These are phyloP conservation scores for Arvicanthis niloticus DNA, from an alignment of 2,113 vertebrate species.

Conservation along the genomic window DNA sequence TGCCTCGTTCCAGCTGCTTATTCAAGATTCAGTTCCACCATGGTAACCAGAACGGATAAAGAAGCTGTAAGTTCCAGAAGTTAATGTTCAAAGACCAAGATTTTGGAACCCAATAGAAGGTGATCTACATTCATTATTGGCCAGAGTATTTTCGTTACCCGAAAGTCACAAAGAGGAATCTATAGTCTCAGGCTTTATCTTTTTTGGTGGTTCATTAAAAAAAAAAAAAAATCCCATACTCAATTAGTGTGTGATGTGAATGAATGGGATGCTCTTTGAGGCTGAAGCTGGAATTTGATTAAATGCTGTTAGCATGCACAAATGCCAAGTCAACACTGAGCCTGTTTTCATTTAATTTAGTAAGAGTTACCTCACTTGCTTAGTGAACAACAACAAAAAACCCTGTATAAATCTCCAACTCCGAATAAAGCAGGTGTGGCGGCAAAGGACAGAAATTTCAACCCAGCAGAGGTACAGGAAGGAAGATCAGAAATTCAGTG, in stretches of 20 bases:
- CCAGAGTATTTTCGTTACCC: not conserved
- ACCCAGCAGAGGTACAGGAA: not conserved
- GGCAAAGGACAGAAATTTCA: not conserved
- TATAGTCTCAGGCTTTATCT: not conserved
- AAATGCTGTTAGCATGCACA: not conserved
- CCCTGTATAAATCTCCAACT: not conserved
- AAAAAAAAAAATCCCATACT: not conserved
- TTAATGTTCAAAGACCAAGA: not conserved
- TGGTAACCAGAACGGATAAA: not conserved
- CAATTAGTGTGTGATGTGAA: not conserved
- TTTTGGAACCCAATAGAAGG: not conserved
- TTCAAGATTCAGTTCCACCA: slow-evolving; percentile 22
- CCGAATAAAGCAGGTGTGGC: not conserved
- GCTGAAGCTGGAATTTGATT: not conserved
- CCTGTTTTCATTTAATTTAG: not conserved
- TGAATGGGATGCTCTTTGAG: not conserved
- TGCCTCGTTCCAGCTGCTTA: not conserved
- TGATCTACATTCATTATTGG: not conserved
- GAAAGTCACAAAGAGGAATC: not conserved
- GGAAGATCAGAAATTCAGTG: not conserved
- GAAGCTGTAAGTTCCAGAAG: not conserved
- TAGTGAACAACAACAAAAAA: not conserved
- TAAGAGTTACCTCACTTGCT: not conserved
- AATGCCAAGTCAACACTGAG: not conserved
- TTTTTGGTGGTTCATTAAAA: not conserved